Conservation (phyloP, 2,113 vertebrate genomes). For the Equus quagga region DNA sequence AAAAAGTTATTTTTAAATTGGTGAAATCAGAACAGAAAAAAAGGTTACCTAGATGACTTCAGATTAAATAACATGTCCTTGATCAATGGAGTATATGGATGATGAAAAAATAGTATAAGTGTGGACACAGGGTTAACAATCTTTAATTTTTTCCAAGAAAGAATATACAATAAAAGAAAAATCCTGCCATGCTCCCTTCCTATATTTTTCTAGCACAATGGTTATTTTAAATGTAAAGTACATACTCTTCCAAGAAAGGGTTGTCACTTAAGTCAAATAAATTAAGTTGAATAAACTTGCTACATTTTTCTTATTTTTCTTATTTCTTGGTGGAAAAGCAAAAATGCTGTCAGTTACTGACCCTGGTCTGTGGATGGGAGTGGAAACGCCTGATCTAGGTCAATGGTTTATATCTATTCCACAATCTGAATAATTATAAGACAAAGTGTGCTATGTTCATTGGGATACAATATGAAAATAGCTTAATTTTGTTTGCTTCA, state of each 20-base stretch:
- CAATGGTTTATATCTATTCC: background rate
- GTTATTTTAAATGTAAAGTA: constrained; percentile 31
- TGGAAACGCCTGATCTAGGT: background rate
- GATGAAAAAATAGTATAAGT: background rate
- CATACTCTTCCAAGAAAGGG: background rate
- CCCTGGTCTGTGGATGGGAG: background rate
- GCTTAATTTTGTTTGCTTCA: background rate
- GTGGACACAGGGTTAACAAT: background rate
- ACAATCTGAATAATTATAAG: background rate
- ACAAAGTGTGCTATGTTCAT: background rate
- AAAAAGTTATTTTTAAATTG: background rate
- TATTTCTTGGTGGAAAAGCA: background rate
- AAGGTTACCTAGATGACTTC: background rate
- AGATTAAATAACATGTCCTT: background rate
- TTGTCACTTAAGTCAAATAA: background rate
- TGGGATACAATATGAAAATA: background rate
- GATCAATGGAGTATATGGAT: background rate
- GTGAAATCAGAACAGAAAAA: background rate
- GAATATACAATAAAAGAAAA: background rate
- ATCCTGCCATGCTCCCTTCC: background rate
- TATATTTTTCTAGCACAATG: background rate
- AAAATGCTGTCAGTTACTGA: background rate
- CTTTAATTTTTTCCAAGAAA: background rate
- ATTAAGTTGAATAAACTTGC: background rate
- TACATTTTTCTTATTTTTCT: background rate